These are phyloP conservation scores for Perithous albicinctus DNA, from an alignment of 2,888 invertebrate species.

Conservation along the genomic window DNA sequence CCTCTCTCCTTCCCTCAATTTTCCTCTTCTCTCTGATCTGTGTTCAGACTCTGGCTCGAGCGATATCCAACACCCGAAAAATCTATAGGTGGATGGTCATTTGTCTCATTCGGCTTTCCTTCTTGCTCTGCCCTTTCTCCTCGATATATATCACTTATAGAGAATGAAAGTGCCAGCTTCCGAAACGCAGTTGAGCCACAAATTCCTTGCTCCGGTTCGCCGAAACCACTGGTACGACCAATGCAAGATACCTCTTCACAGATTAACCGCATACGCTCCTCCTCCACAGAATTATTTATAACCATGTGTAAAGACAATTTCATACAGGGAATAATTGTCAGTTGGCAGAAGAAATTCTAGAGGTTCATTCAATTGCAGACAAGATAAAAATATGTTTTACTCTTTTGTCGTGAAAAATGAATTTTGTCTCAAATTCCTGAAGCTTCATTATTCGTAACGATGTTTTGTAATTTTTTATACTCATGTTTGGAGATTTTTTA, in stretches of 20 bases:
- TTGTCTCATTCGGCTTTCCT: conserved; percentile 56
- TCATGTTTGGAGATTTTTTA: no score
- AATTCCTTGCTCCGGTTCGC: conserved; percentile 13
- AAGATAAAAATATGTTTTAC: neutral
- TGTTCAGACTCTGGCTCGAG: conserved; percentile 30
- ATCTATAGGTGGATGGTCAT: conserved; percentile 42
- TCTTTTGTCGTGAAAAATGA: no score
- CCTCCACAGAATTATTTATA: no score
- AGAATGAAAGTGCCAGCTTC: conserved; percentile 2
- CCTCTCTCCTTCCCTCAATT: conserved; percentile 55
- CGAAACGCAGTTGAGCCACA: neutral
- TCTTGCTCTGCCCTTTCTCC: conserved; percentile 30
- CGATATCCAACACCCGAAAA: neutral
- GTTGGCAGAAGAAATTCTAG: neutral
- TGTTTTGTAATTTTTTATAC: no score
- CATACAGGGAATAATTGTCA: neutral
- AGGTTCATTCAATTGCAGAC: neutral
- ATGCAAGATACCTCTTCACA: neutral
- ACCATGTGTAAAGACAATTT: no score
- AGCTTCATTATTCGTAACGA: no score
- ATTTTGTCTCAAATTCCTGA: no score
- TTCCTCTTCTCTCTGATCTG: conserved; percentile 25
- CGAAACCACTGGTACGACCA: neutral
- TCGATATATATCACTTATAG: conserved; percentile 42
- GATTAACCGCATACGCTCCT: neutral